phyloP scores from a whole-genome alignment of 2,797 vertebrate species.

The Acanthurus leucopareius region DNA sequence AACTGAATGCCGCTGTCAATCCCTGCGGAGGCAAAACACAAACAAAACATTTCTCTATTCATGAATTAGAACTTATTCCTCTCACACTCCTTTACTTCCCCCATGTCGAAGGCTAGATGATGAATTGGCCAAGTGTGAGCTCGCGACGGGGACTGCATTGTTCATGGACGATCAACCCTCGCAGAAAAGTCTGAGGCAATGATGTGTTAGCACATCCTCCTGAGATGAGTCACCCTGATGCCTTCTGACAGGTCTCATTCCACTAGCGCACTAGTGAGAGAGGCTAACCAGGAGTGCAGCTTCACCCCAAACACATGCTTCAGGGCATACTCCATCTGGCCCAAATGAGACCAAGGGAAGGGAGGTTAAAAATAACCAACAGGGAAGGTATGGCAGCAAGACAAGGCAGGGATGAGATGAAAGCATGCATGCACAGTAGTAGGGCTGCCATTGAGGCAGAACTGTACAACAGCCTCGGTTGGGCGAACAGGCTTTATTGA shows the following conservation, averaged over 20 bases:
- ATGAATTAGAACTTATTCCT: slow-evolving; percentile 64
- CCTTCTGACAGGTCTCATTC: slow-evolving; percentile 82
- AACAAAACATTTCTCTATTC: slow-evolving; percentile 50
- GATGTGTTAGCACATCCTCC: slow-evolving; percentile 81
- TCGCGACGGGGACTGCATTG: slow-evolving; percentile 72
- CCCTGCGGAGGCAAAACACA: slow-evolving; percentile 32
- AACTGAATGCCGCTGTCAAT: slow-evolving; percentile 36
- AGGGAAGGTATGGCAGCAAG: slow-evolving; percentile 77
- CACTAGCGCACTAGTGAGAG: slow-evolving; percentile 79
- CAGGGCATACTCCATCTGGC: slow-evolving; percentile 80
- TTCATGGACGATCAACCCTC: slow-evolving; percentile 81
- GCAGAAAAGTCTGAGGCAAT: slow-evolving; percentile 77
- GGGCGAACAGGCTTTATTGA: slow-evolving; percentile 69
- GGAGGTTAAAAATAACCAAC: slow-evolving; percentile 81
- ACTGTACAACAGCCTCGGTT: slow-evolving; percentile 51
- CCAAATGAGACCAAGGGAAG: slow-evolving; percentile 78
- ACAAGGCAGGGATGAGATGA: slow-evolving; percentile 70
- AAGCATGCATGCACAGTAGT: slow-evolving; percentile 51
- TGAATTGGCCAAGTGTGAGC: slow-evolving; percentile 77
- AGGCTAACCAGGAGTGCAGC: slow-evolving; percentile 78
- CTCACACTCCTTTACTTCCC: slow-evolving; percentile 9
- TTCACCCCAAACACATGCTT: slow-evolving; percentile 81
- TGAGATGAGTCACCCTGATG: slow-evolving; percentile 84
- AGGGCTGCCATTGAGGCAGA: slow-evolving; percentile 55
- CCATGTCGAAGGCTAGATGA: slow-evolving; percentile 63